Base-by-base conservation (phyloP, 2,888 invertebrate species). In the Dastarcus helophoroides region DNA sequence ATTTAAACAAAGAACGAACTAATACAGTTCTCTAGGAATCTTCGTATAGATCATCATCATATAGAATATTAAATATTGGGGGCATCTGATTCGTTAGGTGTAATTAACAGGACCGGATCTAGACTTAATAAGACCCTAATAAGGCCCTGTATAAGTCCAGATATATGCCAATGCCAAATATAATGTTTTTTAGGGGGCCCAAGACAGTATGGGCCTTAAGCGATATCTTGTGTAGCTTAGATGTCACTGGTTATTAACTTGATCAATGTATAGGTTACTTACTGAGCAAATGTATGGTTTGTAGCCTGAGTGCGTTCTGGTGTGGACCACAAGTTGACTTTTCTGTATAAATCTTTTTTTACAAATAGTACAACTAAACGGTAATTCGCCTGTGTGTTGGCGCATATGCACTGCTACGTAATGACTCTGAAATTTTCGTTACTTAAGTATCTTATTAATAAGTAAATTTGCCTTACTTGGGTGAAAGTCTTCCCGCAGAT, bases 401-500 rank as follows among this genome's bases (percentile, higher is more conserved):
- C 53, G 32, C 54, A 56, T 54, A 35, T 56, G 56, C 25, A 54
- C 39, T 4, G 48, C 39, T 4, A 56, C 53, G 33, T 56, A 55
- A 39, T 56, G 51, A 31, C 52, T 52, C 54, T 54, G 34, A 31
- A 49, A 50, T 6, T n/a, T n/a, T n/a, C n/a, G 8, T 19, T 19
- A 19, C 7, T 19, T 19, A 7, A 7, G 7, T 7, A 19, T 19
- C 8, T 19, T 19, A 19, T 19, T 19, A 19, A 7, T 19, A 7
- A 19, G n/a, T 23, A 8, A 10, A 6, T 23, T n/a, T 6, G 6
- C 6, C 13, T 29, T 40, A 54, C 54, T 40, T 55, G 54, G 3
- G 51, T 53, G 33, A 55, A 55, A 6, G 48, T 42, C 42, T 51
- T 54, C 1, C 50, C 53, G 40, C 55, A 55, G 28, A 53, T 44